These are phyloP conservation scores for Halotydeus destructor DNA, from an alignment of 1,140 invertebrate species.

Conservation along the genomic window DNA sequence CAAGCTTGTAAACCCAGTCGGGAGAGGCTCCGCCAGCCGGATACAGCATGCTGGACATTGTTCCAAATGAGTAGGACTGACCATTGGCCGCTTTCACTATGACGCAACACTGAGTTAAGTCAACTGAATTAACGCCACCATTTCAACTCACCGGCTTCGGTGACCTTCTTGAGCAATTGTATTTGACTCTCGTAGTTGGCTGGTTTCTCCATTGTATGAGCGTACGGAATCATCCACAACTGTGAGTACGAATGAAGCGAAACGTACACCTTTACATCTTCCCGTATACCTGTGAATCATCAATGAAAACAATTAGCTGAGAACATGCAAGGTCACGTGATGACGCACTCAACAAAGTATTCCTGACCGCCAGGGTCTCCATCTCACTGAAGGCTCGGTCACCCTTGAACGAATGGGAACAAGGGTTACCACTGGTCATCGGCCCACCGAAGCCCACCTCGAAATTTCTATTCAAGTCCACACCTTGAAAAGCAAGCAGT, in stretches of 20 bases:
- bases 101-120: too few relatives aligned
- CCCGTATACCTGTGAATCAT: too few relatives aligned
- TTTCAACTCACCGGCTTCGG: conserved; percentile 15
- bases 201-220: conserved; percentile 5
- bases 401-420: conserved; percentile 18
- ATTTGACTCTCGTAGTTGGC: conserved; percentile 11
- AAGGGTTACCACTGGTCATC: conserved; percentile 10
- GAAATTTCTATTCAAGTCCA: conserved; percentile 15
- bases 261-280: too few relatives aligned
- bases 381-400: conserved; percentile 21
- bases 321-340: conserved; percentile 13
- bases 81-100: too few relatives aligned
- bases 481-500: conserved; percentile 10
- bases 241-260: conserved; percentile 14
- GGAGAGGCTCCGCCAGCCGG: conserved; percentile 54
- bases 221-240: conserved; percentile 14
- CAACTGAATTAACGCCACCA: too few relatives aligned
- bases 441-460: conserved; percentile 34
- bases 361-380: conserved; percentile 15
- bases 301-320: too few relatives aligned
- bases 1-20: conserved; percentile 65
- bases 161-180: conserved; percentile 9
- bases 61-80: too few relatives aligned
- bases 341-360: conserved; percentile 13
- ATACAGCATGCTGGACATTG: too few relatives aligned